Evolutionary conservation across 2,797 vertebrate genomes (phyloP).

Genomic region (Setipinna tenuifilis): DNA sequence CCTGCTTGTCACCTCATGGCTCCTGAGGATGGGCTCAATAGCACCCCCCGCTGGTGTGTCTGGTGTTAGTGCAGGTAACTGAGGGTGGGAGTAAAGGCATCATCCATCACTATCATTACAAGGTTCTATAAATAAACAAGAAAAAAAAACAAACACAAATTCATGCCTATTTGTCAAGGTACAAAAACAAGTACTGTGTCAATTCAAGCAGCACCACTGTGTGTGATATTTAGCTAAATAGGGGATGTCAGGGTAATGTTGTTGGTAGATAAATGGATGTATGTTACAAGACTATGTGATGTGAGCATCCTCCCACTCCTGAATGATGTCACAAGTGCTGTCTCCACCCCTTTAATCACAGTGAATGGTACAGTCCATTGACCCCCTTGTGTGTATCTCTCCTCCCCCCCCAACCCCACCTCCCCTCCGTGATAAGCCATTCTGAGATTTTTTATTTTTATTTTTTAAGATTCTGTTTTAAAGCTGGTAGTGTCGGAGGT

Average conservation of each 20-base stretch:
- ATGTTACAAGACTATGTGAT: not conserved
- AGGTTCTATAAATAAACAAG: not conserved
- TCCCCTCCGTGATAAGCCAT: not conserved
- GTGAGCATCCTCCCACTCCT: not conserved
- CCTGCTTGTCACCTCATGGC: not conserved
- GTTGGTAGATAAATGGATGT: not conserved
- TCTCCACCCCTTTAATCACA: not conserved
- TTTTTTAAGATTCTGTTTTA: not conserved
- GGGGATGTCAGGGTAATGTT: not conserved
- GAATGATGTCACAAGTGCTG: not conserved
- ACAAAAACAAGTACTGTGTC: too few relatives aligned
- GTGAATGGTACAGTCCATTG: conserved; percentile 7
- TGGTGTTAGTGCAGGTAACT: not conserved
- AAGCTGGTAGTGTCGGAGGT: not conserved
- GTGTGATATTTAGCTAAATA: not conserved
- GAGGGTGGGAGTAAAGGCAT: not conserved
- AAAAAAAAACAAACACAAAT: not conserved
- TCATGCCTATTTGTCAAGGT: too few relatives aligned
- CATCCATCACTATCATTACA: not conserved
- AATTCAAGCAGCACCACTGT: not conserved
- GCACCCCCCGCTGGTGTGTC: not conserved
- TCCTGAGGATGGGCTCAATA: not conserved
- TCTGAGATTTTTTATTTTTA: not conserved
- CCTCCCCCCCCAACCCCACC: not conserved
- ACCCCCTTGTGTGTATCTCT: not conserved